These are phyloP conservation scores for Dione vanillae DNA, from an alignment of 2,888 invertebrate species.

Conservation along the genomic window DNA sequence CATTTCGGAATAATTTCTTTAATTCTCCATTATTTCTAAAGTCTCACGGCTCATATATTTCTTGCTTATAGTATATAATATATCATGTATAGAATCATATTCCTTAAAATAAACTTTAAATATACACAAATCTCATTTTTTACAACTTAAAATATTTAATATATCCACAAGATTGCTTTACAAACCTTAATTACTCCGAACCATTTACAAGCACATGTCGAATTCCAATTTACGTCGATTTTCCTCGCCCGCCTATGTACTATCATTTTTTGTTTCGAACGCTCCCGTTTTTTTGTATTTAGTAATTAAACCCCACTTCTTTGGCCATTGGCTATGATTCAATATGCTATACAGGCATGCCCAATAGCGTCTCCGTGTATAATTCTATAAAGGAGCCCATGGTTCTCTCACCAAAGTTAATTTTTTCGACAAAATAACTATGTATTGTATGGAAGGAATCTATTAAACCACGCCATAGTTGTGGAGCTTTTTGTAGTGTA, in stretches of 20 bases:
- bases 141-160: slow-evolving; percentile 16
- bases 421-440: slow-evolving; percentile 61
- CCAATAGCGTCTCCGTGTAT: slow-evolving; percentile 62
- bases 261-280: slow-evolving; percentile 60
- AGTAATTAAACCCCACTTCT: slow-evolving; percentile 65
- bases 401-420: slow-evolving; percentile 51
- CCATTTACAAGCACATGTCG: slow-evolving; percentile 41
- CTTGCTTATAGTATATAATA: too few species aligned
- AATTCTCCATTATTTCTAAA: too few species aligned
- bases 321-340: slow-evolving; percentile 66
- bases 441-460: slow-evolving; percentile 68
- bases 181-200: slow-evolving; percentile 28
- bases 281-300: slow-evolving; percentile 57
- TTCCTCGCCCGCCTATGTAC: slow-evolving; percentile 64
- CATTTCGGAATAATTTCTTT: too few species aligned
- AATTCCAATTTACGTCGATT: slow-evolving; percentile 71
- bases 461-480: slow-evolving; percentile 61
- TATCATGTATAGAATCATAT: too few species aligned
- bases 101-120: too few species aligned
- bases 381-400: slow-evolving; percentile 65
- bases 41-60: too few species aligned
- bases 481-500: slow-evolving; percentile 44
- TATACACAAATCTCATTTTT: background rate
- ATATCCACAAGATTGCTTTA: slow-evolving; percentile 28
- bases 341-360: slow-evolving; percentile 55